Conservation (phyloP, 2,797 vertebrate genomes). For the Erithacus rubecula region DNA sequence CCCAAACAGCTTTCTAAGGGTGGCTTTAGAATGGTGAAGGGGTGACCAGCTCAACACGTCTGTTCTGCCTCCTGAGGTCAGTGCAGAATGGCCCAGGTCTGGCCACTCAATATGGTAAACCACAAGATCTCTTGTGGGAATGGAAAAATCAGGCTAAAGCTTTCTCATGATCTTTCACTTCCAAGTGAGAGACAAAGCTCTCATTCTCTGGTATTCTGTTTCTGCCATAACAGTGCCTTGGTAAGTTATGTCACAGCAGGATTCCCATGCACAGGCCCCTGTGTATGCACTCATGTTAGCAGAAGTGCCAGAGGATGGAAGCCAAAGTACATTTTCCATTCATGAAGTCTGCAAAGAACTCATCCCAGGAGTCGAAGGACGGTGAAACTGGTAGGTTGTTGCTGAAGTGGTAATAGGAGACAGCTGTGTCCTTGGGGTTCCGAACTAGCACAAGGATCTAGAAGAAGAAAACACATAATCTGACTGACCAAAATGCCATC, state of each 20-base stretch:
- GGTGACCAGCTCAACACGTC: neutral
- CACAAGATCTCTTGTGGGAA: neutral
- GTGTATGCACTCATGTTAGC: neutral
- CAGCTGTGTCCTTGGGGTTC: conserved; percentile 82
- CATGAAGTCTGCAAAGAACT: conserved; percentile 76
- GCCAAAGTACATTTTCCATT: conserved; percentile 74
- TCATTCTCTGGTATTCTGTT: neutral
- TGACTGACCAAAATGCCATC: neutral
- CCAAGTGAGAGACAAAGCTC: neutral
- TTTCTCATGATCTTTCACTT: neutral
- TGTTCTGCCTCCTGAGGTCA: neutral
- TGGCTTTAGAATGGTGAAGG: neutral
- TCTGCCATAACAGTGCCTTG: neutral
- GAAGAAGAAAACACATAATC: neutral
- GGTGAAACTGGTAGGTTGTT: conserved; percentile 75
- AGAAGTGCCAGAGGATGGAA: neutral
- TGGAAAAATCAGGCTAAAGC: neutral
- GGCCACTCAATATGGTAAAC: neutral
- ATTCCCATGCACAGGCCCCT: neutral
- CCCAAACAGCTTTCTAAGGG: neutral
- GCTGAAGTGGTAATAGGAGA: conserved; percentile 82
- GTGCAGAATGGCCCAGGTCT: neutral
- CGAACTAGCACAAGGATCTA: conserved; percentile 79
- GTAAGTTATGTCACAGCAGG: neutral
- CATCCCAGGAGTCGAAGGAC: conserved; percentile 70